Conservation (phyloP, 2,113 vertebrate genomes). For the Eolophus roseicapilla region DNA sequence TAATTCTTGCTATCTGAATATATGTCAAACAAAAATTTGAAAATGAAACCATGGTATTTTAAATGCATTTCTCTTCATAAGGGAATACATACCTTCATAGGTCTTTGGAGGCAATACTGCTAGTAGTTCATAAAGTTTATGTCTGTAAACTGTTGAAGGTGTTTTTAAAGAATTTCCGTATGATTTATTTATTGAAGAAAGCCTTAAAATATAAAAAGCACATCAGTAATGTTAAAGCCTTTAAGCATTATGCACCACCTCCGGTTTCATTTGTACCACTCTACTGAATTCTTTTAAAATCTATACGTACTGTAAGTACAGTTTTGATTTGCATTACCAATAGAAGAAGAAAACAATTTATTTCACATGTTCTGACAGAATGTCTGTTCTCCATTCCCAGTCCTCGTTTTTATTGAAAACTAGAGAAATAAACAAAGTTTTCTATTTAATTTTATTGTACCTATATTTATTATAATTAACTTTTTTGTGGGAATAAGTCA, state of each 20-base stretch:
- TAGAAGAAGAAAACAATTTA: not conserved
- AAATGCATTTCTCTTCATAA: not conserved
- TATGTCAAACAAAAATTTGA: not conserved
- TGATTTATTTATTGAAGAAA: constrained; percentile 82
- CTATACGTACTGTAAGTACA: not conserved
- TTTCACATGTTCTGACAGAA: not conserved
- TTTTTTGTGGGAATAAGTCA: no score
- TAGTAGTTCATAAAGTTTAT: constrained; percentile 89
- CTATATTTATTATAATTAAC: no score
- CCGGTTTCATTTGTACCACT: not conserved
- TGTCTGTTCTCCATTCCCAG: not conserved
- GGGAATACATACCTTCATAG: constrained; percentile 83
- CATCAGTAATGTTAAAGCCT: not conserved
- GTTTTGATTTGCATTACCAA: not conserved
- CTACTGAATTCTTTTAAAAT: not conserved
- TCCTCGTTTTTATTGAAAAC: not conserved
- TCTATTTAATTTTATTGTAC: no score
- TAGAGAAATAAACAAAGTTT: not conserved
- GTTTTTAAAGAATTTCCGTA: constrained; percentile 82
- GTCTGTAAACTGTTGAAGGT: constrained; percentile 79
- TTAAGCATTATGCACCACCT: not conserved
- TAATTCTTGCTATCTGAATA: not conserved
- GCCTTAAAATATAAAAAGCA: constrained; percentile 72
- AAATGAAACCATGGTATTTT: not conserved
- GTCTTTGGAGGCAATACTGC: constrained; percentile 84